These are phyloP conservation scores for Chionomys nivalis DNA, from an alignment of 2,113 vertebrate species.

Conservation along the genomic window DNA sequence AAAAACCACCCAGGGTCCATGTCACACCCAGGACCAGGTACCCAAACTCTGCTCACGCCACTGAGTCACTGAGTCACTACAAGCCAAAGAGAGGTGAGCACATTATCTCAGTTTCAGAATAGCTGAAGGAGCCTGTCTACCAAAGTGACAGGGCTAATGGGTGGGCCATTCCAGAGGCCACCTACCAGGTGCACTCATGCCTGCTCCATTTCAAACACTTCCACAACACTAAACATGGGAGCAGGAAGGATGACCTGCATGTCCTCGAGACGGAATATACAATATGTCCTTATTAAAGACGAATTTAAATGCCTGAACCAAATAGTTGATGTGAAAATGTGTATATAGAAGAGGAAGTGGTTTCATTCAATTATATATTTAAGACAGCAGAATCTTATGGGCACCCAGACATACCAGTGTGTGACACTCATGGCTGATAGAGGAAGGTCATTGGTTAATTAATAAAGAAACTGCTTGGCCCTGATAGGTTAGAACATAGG, in stretches of 20 bases:
- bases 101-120: not conserved
- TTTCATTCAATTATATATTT: not conserved
- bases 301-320: not conserved
- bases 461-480: no score
- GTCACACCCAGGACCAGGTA: not conserved
- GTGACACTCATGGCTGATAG: not conserved
- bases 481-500: no score
- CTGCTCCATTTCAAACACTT: not conserved
- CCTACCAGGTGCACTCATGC: no score
- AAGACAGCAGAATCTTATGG: not conserved
- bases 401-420: not conserved
- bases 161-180: not conserved
- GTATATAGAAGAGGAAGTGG: not conserved
- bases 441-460: no score
- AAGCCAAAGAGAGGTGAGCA: not conserved
- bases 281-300: not conserved
- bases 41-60: not conserved
- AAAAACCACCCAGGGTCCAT: not conserved
- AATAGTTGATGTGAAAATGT: slow-evolving; percentile 7
- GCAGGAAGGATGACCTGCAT: not conserved
- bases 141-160: no score
- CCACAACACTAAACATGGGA: not conserved
- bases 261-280: no score
- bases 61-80: not conserved
- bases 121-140: not conserved